Conservation (phyloP, 2,113 vertebrate species). For the Haliaeetus leucogaster region DNA sequence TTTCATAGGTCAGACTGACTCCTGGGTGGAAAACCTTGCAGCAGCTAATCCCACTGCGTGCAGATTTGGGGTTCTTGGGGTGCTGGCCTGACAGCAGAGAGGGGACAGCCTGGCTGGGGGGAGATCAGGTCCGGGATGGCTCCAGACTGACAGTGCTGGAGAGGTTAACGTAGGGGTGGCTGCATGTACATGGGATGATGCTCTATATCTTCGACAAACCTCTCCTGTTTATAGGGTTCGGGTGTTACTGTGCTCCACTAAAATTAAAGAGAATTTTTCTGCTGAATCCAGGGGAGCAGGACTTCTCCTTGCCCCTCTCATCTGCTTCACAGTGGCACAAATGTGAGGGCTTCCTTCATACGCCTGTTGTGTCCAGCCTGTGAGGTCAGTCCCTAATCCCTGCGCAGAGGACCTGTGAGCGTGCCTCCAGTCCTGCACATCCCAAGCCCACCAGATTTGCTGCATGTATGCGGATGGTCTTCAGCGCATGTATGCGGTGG, state of each 20-base stretch:
- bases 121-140: fast-evolving
- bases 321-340: neutral
- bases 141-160: neutral
- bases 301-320: too few relatives aligned
- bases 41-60: neutral
- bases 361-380: fast-evolving
- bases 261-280: too few relatives aligned
- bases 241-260: neutral
- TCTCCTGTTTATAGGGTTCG: neutral
- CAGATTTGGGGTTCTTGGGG: neutral
- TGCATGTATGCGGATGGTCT: fast-evolving
- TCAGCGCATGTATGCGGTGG: fast-evolving
- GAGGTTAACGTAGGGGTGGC: too few relatives aligned
- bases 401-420: neutral
- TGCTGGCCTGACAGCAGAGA: neutral
- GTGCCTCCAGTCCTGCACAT: fast-evolving
- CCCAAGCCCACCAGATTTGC: neutral
- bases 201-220: too few relatives aligned
- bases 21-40: neutral
- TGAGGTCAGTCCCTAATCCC: neutral
- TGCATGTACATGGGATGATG: fast-evolving
- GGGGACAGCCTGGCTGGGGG: neutral
- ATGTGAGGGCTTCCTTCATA: fast-evolving
- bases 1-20: neutral
- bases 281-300: neutral